These are phyloP conservation scores for Dilophus febrilis DNA, from an alignment of 2,888 invertebrate species.

Conservation along the genomic window DNA sequence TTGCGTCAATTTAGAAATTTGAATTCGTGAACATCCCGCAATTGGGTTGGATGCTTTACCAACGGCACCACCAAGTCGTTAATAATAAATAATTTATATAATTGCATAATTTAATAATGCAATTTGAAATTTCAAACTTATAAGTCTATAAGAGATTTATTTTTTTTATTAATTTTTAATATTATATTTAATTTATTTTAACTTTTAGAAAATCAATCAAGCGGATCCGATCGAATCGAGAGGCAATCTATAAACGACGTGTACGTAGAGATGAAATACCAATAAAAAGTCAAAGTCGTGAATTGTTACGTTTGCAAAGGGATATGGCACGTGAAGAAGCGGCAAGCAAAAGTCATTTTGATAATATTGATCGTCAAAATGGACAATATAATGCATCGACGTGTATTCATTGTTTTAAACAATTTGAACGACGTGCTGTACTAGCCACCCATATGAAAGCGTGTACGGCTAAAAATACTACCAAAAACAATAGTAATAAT, in stretches of 20 bases:
- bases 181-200: conserved; percentile 7
- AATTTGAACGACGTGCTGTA: conserved; percentile 56
- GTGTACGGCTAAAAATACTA: conserved; percentile 28
- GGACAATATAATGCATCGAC: conserved; percentile 39
- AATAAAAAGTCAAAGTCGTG: conserved; percentile 22
- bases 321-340: conserved; percentile 9
- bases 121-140: too few species aligned
- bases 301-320: conserved; percentile 21
- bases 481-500: neutral
- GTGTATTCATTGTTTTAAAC: conserved; percentile 43
- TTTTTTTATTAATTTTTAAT: too few species aligned
- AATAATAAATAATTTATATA: too few species aligned
- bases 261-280: conserved; percentile 42
- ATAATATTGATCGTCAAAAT: conserved; percentile 44
- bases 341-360: conserved; percentile 38
- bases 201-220: conserved; percentile 45
- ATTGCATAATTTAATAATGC: too few species aligned
- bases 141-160: too few species aligned
- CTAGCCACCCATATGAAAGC: conserved; percentile 52
- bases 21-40: too few species aligned
- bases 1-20: too few species aligned
- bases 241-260: conserved; percentile 47
- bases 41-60: too few species aligned
- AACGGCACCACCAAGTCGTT: too few species aligned
- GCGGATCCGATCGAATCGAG: conserved; percentile 49